A percentile compares a stretch with the other conserved stretches of the same genome.
Evolutionary conservation across 2,888 invertebrate species (phyloP).

Genomic region (Cephus spinipes): DNA sequence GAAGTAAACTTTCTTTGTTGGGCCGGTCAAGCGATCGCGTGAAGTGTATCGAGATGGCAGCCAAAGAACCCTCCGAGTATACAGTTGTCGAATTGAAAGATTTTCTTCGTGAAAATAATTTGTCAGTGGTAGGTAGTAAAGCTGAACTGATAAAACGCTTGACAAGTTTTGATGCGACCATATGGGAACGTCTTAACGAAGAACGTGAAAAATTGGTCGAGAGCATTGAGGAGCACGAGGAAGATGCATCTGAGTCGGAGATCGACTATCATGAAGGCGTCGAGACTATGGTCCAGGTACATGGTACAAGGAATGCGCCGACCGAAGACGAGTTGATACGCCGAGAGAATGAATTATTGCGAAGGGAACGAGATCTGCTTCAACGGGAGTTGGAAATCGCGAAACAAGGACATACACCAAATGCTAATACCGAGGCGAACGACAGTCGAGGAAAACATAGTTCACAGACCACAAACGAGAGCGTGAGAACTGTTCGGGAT

Average conservation of each 20-base stretch:
- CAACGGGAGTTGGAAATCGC: neutral
- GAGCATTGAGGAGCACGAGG: too few relatives aligned
- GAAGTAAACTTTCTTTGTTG: slow-evolving; percentile 6
- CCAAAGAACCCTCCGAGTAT: slow-evolving; percentile 18
- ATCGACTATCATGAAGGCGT: too few relatives aligned
- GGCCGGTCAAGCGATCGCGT: slow-evolving; percentile 14
- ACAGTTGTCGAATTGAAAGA: slow-evolving; percentile 17
- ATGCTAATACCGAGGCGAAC: slow-evolving; percentile 2
- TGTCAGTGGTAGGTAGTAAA: slow-evolving; percentile 2
- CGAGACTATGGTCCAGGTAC: too few relatives aligned
- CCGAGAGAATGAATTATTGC: too few relatives aligned
- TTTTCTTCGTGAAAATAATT: slow-evolving; percentile 18
- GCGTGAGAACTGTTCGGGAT: neutral
- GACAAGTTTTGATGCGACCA: slow-evolving; percentile 10
- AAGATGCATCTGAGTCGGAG: too few relatives aligned
- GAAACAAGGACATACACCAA: slow-evolving; percentile 9
- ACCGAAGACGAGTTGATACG: too few relatives aligned
- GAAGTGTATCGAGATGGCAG: slow-evolving; percentile 11
- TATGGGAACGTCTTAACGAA: slow-evolving; percentile 12
- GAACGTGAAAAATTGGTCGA: slow-evolving; percentile 1
- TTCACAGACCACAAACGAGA: slow-evolving; percentile 13
- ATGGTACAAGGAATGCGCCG: too few relatives aligned
- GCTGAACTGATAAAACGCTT: slow-evolving; percentile 15
- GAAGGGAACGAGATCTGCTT: too few relatives aligned
- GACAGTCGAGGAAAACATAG: slow-evolving; percentile 6